Conservation (phyloP, 2,113 vertebrate species). For the Pelecanus crispus region DNA sequence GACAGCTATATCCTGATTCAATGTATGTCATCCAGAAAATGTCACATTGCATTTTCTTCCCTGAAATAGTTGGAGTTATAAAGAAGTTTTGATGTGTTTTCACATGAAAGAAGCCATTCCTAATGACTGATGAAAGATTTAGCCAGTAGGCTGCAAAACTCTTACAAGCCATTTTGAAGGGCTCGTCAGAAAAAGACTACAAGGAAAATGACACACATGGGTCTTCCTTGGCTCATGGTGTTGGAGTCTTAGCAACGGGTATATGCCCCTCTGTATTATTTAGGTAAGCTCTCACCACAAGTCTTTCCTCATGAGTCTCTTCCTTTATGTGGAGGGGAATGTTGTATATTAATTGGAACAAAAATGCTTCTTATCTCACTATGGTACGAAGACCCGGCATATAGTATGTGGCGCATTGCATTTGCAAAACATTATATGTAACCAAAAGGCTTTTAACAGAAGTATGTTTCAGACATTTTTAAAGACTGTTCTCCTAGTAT, state of each 20-base stretch:
- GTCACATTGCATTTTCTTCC: neutral
- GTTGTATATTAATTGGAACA: neutral
- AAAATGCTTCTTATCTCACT: neutral
- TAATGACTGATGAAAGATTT: constrained; percentile 13
- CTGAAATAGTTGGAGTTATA: neutral
- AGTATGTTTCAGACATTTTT: neutral
- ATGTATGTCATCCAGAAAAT: neutral
- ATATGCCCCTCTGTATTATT: neutral
- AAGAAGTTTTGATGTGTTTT: constrained; percentile 18
- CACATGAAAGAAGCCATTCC: neutral
- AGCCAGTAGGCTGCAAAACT: neutral
- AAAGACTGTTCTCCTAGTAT: neutral
- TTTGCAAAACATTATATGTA: neutral
- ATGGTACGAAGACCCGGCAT: neutral
- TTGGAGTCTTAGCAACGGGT: neutral
- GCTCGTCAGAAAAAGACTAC: neutral
- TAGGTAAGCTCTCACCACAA: neutral
- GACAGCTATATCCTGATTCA: neutral
- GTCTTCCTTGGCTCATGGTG: neutral
- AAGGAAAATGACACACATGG: neutral
- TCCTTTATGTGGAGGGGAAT: neutral
- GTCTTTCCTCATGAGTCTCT: neutral
- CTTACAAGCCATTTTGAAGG: neutral
- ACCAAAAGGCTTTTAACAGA: neutral
- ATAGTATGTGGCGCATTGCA: fast-evolving